Evolutionary conservation across 2,888 invertebrate genomes (phyloP).

Genomic region (Caenorhabditis becei): DNA sequence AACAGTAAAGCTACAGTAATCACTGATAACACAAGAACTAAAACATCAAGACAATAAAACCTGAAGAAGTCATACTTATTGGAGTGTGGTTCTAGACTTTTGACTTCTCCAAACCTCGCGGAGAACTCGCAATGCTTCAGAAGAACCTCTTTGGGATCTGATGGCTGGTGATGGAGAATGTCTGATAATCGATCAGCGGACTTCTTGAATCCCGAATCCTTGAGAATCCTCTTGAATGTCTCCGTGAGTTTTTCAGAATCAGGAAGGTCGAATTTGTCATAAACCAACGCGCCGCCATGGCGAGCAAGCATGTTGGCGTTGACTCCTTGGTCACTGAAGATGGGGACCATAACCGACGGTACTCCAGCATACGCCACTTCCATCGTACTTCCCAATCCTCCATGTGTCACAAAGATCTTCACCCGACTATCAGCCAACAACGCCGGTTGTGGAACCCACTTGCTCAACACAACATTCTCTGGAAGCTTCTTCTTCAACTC

Average conservation of each 20-base stretch:
- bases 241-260: constrained; percentile 33
- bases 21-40: constrained; percentile 11
- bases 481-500: constrained; percentile 11
- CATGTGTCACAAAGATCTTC: constrained; percentile 41
- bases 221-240: constrained; percentile 41
- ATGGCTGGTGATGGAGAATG: constrained; percentile 44
- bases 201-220: constrained; percentile 24
- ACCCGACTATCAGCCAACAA: constrained; percentile 37
- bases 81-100: constrained; percentile 34
- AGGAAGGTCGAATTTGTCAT: constrained; percentile 58
- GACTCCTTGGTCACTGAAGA: constrained; percentile 48
- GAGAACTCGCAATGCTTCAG: constrained; percentile 49
- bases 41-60: constrained; percentile 43
- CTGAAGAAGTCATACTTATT: constrained; percentile 45
- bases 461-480: constrained; percentile 34
- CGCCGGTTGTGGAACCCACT: constrained; percentile 50
- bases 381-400: constrained; percentile 54
- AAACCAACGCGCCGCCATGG: constrained; percentile 50
- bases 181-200: constrained; percentile 28
- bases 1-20: not conserved
- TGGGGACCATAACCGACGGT: constrained; percentile 43
- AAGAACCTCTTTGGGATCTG: constrained; percentile 31
- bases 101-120: constrained; percentile 50
- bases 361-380: constrained; percentile 51
- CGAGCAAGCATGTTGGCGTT: constrained; percentile 52